Conservation (phyloP, 2,888 invertebrate species). For the Diarsia rubi region DNA sequence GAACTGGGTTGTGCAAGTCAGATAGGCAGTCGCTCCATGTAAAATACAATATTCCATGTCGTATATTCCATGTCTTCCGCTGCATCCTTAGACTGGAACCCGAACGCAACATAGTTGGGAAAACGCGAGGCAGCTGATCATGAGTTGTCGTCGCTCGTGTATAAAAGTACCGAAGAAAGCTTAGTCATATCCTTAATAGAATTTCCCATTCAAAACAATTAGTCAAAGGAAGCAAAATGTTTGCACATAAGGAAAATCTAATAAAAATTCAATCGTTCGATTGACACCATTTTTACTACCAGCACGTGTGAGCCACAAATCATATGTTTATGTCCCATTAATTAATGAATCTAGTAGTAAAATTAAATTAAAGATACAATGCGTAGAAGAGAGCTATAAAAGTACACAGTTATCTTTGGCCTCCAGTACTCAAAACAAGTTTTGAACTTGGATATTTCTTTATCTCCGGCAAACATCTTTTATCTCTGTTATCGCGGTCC, state of each 20-base stretch:
- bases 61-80: no score
- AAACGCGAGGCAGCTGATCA: no score
- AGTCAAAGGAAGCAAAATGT: not conserved
- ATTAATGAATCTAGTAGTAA: slow-evolving; percentile 41
- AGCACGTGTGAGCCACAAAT: slow-evolving; percentile 37
- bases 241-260: not conserved
- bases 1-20: no score
- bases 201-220: not conserved
- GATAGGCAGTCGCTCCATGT: no score
- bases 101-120: no score
- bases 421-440: slow-evolving; percentile 51
- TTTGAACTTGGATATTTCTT: slow-evolving; percentile 46
- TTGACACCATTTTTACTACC: slow-evolving; percentile 14
- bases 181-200: not conserved
- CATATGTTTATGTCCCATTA: slow-evolving; percentile 47
- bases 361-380: slow-evolving; percentile 48
- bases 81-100: no score
- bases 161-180: not conserved
- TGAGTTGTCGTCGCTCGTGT: not conserved
- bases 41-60: no score
- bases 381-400: slow-evolving; percentile 45
- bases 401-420: slow-evolving; percentile 48
- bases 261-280: not conserved
- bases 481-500: slow-evolving; percentile 54
- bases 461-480: slow-evolving; percentile 60